Percentiles rank a stretch among this genome's conserved stretches.
These are phyloP conservation scores for Plebejus melissa DNA, from an alignment of 2,888 invertebrate genomes.

Conservation along the genomic window DNA sequence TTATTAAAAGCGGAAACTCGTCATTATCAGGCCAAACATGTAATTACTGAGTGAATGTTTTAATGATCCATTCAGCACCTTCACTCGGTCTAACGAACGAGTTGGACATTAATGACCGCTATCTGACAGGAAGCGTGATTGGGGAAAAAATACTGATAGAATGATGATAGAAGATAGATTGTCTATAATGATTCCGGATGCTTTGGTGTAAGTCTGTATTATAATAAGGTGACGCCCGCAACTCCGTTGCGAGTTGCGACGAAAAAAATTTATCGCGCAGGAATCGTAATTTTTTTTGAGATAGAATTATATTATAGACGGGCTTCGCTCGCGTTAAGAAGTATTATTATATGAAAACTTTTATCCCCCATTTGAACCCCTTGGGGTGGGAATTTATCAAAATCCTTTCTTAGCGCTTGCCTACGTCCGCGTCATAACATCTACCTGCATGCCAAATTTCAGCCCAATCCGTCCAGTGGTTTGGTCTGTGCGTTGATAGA, in stretches of 20 bases:
- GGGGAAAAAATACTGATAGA: conserved; percentile 2
- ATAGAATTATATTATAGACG: too few species aligned
- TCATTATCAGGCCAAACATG: conserved; percentile 17
- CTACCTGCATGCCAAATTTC: too few species aligned
- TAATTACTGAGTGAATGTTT: conserved; percentile 22
- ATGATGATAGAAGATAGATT: not conserved
- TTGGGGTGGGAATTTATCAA: too few species aligned
- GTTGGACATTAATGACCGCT: conserved; percentile 20
- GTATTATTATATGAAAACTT: too few species aligned
- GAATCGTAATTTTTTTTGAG: not conserved
- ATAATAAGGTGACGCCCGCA: not conserved
- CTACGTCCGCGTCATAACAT: too few species aligned
- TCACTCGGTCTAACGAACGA: conserved; percentile 16
- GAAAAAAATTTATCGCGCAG: not conserved
- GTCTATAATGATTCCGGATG: not conserved
- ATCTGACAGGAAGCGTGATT: conserved; percentile 10
- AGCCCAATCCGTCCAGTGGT: too few species aligned
- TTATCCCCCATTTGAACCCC: too few species aligned
- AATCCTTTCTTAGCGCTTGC: too few species aligned
- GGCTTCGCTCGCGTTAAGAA: too few species aligned
- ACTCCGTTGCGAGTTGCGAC: too few species aligned
- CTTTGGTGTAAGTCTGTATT: not conserved
- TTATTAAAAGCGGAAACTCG: conserved; percentile 10
- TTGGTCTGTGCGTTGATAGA: too few species aligned
- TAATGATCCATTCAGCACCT: conserved; percentile 22